Base-by-base conservation (phyloP, 1,140 invertebrate genomes). In the Caenorhabditis briggsae region DNA sequence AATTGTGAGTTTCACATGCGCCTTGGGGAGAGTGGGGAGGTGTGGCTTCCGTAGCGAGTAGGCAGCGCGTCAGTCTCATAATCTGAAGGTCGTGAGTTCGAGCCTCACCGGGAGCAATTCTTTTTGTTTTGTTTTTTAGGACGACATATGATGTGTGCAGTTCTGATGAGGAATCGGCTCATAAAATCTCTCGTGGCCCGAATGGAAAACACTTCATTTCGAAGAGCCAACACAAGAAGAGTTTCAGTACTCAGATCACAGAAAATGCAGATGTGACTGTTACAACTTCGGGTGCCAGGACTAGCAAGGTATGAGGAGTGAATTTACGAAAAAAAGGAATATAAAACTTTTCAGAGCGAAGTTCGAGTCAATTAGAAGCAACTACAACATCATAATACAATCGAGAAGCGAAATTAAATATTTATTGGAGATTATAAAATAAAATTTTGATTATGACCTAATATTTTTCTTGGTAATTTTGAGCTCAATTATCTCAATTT, bases 21-120 rank as follows among this genome's bases (percentile, higher is more conserved):
- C n/a, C 14, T 9, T 53, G n/a, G 41, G 16, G 6, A 18, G 14
- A 7, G 9, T 18, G 14, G 6, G 64, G 16, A 11, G 41, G 5
- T 41, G 23, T 23, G n/a, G 83, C 83, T 84, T 84, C 83, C 83
- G 83, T 96, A 95, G 95, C 95, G 95, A 96, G 95, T 95, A 95
- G 95, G 96, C 94, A 96, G 96, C 95, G 96, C 96, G 96, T 96
- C 95, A 96, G 96, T 96, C 96, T 96, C 95, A 96, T 96, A 96
- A 96, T 96, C 95, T 96, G 95, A 96, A 96, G 96, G 96, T 96
- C 96, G 95, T 96, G 59, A 61, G 20, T 61, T 61, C 59, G 59
- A 61, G 59, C 59, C 59, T 61, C 59, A 61, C 59, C 59, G 59
- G 59, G 59, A 61, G 59, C 59, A 61, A 25, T 25, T 25, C 0